Percentiles rank a stretch among this genome's conserved stretches.
Conservation (phyloP, 2,888 invertebrate genomes). For the Schrankia costaestrigalis region DNA sequence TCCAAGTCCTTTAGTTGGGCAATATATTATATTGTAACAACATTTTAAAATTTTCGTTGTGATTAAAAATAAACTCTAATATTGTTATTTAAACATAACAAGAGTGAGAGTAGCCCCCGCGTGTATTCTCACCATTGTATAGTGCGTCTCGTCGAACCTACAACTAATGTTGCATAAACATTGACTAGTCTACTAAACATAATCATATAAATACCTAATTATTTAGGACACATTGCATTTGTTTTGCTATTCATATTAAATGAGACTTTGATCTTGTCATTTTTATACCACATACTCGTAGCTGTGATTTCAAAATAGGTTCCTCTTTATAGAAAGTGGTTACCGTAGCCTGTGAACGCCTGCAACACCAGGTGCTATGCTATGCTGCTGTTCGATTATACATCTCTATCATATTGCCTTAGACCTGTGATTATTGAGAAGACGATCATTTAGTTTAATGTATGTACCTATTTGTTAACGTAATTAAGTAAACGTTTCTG, state of each 20-base stretch:
- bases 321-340: too few species aligned
- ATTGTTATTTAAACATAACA: constrained; percentile 47
- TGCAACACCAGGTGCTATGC: too few species aligned
- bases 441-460: not conserved
- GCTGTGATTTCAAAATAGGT: too few species aligned
- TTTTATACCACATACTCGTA: too few species aligned
- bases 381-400: not conserved
- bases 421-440: too few species aligned
- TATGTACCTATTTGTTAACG: too few species aligned
- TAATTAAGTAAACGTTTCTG: too few species aligned
- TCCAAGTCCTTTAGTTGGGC: too few species aligned
- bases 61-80: constrained; percentile 23
- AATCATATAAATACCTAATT: not conserved
- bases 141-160: constrained; percentile 16
- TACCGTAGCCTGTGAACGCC: too few species aligned
- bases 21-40: too few species aligned
- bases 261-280: too few species aligned
- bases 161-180: constrained; percentile 33
- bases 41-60: too few species aligned
- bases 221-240: constrained; percentile 1
- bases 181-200: constrained; percentile 18
- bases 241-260: not conserved
- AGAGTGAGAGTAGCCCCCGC: constrained; percentile 31
- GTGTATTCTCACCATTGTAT: constrained; percentile 53
- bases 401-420: not conserved